Percentiles rank a stretch among this genome's conserved stretches.
phyloP scores from a whole-genome alignment of 2,888 invertebrate species.

The Tachina fera region DNA sequence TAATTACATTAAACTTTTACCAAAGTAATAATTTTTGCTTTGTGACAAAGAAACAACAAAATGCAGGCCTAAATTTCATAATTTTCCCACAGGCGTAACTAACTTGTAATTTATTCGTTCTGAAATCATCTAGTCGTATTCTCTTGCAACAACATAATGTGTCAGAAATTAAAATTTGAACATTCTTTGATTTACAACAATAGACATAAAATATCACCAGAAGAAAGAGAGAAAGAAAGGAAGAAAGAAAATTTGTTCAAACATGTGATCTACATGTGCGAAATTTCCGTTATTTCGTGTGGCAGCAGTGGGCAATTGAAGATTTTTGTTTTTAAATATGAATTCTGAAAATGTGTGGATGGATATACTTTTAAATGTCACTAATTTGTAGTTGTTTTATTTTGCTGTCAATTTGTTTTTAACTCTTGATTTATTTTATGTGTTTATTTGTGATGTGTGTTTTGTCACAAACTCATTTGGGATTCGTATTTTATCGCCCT shows the following conservation, averaged over 20 bases:
- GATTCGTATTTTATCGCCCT: not conserved
- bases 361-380: constrained; percentile 5
- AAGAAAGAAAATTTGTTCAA: not conserved
- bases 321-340: constrained; percentile 5
- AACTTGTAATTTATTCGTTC: constrained; percentile 8
- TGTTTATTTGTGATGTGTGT: constrained; percentile 35
- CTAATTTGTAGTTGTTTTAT: constrained; percentile 27
- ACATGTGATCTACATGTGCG: constrained; percentile 49
- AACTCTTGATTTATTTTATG: constrained; percentile 35
- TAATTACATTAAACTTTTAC: constrained; percentile 2
- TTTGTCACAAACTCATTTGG: constrained; percentile 39
- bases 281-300: not conserved
- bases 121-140: not conserved
- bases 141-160: not conserved
- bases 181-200: no score
- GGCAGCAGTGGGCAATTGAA: constrained; percentile 12
- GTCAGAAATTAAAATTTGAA: not conserved
- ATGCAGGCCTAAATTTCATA: not conserved
- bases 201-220: constrained; percentile 2
- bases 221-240: not conserved
- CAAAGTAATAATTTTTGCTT: constrained; percentile 34
- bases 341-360: not conserved
- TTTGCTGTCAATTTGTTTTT: constrained; percentile 35
- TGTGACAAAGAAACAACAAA: not conserved
- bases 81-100: constrained; percentile 28